These are phyloP conservation scores for Lycaon pictus DNA, from an alignment of 2,113 vertebrate species.

Conservation along the genomic window DNA sequence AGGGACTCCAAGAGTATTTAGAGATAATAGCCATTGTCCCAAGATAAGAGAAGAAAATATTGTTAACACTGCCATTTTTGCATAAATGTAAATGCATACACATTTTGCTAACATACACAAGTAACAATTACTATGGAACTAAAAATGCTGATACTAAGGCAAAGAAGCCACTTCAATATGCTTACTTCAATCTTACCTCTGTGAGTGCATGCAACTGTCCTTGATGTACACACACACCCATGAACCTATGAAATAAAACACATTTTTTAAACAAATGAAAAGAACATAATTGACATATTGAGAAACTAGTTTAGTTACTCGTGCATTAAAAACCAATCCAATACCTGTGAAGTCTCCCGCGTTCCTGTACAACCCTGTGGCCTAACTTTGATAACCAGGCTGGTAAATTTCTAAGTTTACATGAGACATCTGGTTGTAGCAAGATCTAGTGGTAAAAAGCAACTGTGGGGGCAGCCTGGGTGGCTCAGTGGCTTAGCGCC, in stretches of 20 bases:
- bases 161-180: conserved; percentile 41
- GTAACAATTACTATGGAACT: conserved; percentile 29
- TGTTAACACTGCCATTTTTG: conserved; percentile 3
- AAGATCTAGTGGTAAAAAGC: conserved; percentile 14
- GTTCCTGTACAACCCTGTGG: background rate
- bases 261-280: conserved; percentile 61
- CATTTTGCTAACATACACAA: conserved; percentile 40
- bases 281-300: conserved; percentile 47
- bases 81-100: conserved; percentile 22
- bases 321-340: conserved; percentile 35
- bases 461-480: background rate
- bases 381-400: background rate
- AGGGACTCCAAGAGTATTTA: conserved; percentile 17
- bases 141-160: conserved; percentile 67
- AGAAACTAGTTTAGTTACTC: conserved; percentile 33
- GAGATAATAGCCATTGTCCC: background rate
- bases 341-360: background rate
- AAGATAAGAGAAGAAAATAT: conserved; percentile 37
- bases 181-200: conserved; percentile 92
- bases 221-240: conserved; percentile 98
- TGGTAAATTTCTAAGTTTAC: conserved; percentile 65
- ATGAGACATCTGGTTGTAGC: background rate
- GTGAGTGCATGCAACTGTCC: conserved; percentile 98
- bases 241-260: conserved; percentile 93
- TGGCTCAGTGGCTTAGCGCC: no score